Evolutionary conservation across 2,113 vertebrate species (phyloP), one percentile per base, ranked within the genome.

Genomic region (Syngnathoides biaculeatus): DNA sequence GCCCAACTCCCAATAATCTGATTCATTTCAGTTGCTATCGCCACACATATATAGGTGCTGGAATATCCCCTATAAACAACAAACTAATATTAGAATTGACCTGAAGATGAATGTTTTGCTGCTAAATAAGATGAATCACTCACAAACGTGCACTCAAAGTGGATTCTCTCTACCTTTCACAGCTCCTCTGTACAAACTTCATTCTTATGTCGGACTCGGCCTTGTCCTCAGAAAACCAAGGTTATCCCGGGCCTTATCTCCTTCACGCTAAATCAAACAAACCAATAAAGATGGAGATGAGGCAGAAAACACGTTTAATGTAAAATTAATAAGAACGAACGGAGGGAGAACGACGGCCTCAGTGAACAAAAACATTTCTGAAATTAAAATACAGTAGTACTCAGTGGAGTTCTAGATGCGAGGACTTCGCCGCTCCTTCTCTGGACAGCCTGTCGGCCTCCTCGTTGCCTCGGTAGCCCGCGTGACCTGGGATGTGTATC

Each of bases 401-500:
- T 38, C 15, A 38, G 56, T 26, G 26, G 24, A 59, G 42, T 3
- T 39, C 3, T 1, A 4, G 4, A 20, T 66, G 20, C n/a, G 22
- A 2, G 19, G 14, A 0, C 78, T 89, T 94, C 47, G 47, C 69
- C 0, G 97, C 96, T 64, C 97, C 97, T 81, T 95, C 92, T 79
- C 93, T 92, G 7, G 97, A 97, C 45, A 99, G 86, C 20, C 92
- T 87, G 82, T 99, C 97, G 0, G 97, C 97, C 81, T 94, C 93
- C 84, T 98, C 97, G 2, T 99, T 99, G 74, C 97, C 97, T 53
- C 0, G 55, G 79, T 93, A 95, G 0, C 97, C 97, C 4, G 95
- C 91, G 19, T 99, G 97, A 50, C 97, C 97, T 0, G 96, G 96
- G 65, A 99, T 58, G 4, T 99, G 95, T 85, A 97, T 79, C 97